Evolutionary conservation across 2,888 invertebrate genomes (phyloP).

Genomic region (Callyntrura sp.): DNA sequence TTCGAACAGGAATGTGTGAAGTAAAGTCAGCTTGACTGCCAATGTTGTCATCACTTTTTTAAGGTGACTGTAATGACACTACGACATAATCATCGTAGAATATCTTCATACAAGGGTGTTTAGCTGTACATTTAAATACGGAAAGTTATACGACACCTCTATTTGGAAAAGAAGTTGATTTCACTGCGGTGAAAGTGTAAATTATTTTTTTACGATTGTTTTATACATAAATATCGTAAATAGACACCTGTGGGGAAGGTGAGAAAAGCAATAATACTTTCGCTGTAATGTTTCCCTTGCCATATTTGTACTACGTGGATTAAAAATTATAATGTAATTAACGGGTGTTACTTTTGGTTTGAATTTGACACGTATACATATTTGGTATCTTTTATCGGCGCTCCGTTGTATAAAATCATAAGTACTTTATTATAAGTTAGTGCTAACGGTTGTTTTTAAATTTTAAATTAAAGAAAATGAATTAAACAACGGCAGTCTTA

Average conservation of each 20-base stretch:
- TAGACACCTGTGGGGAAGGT: slow-evolving; percentile 45
- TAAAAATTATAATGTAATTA: neutral
- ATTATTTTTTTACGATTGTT: too few species aligned
- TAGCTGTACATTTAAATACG: neutral
- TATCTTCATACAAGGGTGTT: neutral
- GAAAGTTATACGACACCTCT: neutral
- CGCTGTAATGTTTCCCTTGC: neutral
- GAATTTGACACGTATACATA: too few species aligned
- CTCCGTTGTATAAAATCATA: neutral
- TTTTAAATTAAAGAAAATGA: too few species aligned
- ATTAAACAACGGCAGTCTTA: neutral
- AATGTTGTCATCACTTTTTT: slow-evolving; percentile 11
- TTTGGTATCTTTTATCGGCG: too few species aligned
- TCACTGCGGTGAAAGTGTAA: slow-evolving; percentile 24
- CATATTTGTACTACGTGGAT: neutral
- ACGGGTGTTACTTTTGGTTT: too few species aligned
- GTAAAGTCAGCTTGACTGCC: neutral
- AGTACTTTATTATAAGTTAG: neutral
- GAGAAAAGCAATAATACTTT: neutral
- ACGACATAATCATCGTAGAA: neutral
- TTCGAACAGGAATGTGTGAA: too few species aligned
- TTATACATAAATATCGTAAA: too few species aligned
- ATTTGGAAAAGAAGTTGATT: neutral
- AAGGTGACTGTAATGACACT: neutral
- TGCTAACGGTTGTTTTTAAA: too few species aligned